Evolutionary conservation across 2,113 vertebrate genomes (phyloP).

Genomic region (Salminus brasiliensis): DNA sequence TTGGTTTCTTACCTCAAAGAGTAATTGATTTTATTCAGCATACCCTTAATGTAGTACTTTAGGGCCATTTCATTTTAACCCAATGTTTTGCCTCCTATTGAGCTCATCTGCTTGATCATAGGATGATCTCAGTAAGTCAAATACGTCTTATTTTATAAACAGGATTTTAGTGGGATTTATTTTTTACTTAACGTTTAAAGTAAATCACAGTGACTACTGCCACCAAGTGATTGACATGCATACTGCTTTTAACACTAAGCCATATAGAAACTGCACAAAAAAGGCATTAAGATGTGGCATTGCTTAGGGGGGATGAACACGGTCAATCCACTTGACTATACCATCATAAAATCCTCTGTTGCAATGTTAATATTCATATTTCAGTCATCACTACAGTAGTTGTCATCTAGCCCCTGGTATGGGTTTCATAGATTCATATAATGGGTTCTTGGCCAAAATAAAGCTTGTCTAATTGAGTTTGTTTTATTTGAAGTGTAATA

Average conservation of each 20-base stretch:
- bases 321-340: slow-evolving; percentile 11
- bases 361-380: neutral
- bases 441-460: neutral
- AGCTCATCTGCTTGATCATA: slow-evolving; percentile 18
- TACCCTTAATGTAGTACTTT: slow-evolving; percentile 46
- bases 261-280: slow-evolving; percentile 15
- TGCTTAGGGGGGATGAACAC: neutral
- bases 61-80: slow-evolving; percentile 63
- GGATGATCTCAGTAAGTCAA: neutral
- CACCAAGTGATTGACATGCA: neutral
- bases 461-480: slow-evolving; percentile 1
- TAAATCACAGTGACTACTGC: neutral
- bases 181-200: slow-evolving; percentile 3
- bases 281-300: slow-evolving; percentile 8
- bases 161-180: neutral
- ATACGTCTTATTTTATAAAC: slow-evolving; percentile 3
- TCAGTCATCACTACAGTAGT: slow-evolving; percentile 1
- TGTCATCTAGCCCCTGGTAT: slow-evolving; percentile 26
- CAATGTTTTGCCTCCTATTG: slow-evolving; percentile 45
- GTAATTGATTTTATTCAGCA: slow-evolving; percentile 26
- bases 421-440: neutral
- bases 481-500: slow-evolving; percentile 27
- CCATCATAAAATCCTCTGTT: neutral
- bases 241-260: slow-evolving; percentile 25
- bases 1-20: neutral